Conservation (phyloP, 2,888 invertebrate genomes). For the Syrista parreyssii region DNA sequence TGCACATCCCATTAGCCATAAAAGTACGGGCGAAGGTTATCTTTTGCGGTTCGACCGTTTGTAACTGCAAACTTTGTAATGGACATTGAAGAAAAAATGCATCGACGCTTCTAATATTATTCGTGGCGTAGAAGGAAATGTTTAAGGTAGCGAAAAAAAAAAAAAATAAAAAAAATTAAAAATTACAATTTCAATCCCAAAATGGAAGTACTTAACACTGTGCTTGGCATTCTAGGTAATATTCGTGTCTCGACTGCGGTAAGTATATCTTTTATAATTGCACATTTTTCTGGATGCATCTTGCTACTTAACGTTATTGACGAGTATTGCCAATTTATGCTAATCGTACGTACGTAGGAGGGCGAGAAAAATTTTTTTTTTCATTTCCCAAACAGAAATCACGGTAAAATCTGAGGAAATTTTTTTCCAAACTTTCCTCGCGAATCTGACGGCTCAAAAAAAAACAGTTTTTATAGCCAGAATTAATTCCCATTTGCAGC, state of each 20-base stretch:
- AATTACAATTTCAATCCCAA: neutral
- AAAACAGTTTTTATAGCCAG: neutral
- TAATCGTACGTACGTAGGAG: neutral
- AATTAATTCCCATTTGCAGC: neutral
- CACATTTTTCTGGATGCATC: neutral
- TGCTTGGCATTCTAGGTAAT: neutral
- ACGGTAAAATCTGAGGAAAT: neutral
- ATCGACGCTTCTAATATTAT: neutral
- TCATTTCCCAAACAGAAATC: neutral
- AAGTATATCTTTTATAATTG: neutral
- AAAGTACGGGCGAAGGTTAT: constrained; percentile 25
- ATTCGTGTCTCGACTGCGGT: neutral
- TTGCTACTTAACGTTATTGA: neutral
- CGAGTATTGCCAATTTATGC: neutral
- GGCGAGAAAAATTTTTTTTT: neutral
- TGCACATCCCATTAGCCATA: constrained; percentile 17
- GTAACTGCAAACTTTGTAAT: constrained; percentile 20
- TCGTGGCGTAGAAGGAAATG: constrained; percentile 2
- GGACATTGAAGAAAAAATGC: neutral
- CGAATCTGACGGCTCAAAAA: neutral
- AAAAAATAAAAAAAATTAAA: constrained; percentile 13
- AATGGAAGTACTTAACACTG: neutral
- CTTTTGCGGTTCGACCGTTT: constrained; percentile 20
- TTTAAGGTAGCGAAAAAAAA: neutral
- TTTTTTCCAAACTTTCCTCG: neutral